A percentile compares a stretch with the other conserved stretches of the same genome.
Evolutionary conservation across 2,888 invertebrate genomes (phyloP).

Genomic region (Cordylochernes scorpioides): DNA sequence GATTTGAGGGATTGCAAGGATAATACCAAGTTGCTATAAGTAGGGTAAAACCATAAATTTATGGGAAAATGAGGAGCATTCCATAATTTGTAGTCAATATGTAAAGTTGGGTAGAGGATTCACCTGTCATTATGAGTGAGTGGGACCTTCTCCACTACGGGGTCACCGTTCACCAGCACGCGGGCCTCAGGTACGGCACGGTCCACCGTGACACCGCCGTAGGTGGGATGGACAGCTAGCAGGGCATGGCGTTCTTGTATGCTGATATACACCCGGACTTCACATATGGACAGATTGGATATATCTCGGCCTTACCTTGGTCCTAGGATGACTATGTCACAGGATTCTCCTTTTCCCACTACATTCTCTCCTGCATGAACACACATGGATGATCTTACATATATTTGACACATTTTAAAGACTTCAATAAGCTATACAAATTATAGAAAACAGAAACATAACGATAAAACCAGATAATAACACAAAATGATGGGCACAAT

Average conservation of each 20-base stretch:
- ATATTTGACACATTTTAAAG: too few relatives aligned
- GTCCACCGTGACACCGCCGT: conserved; percentile 20
- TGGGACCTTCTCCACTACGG: conserved; percentile 22
- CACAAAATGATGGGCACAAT: too few relatives aligned
- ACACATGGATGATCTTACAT: too few relatives aligned
- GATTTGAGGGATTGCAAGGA: too few relatives aligned
- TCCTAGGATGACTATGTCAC: conserved; percentile 25
- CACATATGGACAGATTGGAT: neutral
- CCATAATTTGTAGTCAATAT: neutral
- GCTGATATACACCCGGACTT: conserved; percentile 17
- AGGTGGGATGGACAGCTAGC: conserved; percentile 19
- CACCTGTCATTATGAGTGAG: conserved; percentile 29
- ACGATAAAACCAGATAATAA: too few relatives aligned
- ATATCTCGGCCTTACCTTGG: conserved; percentile 20
- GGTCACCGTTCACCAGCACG: conserved; percentile 28
- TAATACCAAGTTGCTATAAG: too few relatives aligned
- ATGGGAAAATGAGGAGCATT: neutral
- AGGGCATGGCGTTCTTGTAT: conserved; percentile 27
- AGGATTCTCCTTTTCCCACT: conserved; percentile 22
- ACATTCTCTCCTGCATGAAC: too few relatives aligned
- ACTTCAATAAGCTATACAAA: too few relatives aligned
- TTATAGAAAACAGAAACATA: too few relatives aligned
- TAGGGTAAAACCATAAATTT: neutral
- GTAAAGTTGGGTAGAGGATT: neutral
- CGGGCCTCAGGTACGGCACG: conserved; percentile 20